Evolutionary conservation across 1,140 invertebrate genomes (phyloP).

Genomic region (Drosophila kepulauana): DNA sequence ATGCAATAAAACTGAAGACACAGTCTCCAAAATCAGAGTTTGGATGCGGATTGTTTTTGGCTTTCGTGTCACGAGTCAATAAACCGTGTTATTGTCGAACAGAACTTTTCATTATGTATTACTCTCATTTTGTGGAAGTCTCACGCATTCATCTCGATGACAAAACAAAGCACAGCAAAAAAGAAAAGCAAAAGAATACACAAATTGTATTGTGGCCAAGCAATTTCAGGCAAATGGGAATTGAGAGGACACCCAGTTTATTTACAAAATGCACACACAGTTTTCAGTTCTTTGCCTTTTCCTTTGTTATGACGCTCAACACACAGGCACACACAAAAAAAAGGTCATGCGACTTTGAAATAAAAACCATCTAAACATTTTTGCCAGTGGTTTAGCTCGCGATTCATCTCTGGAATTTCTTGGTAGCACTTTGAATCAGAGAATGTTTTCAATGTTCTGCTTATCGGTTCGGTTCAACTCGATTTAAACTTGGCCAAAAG

Average conservation of each 20-base stretch:
- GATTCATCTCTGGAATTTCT: conserved; percentile 1
- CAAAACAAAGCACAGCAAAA: conserved; percentile 14
- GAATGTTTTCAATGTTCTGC: conserved; percentile 1
- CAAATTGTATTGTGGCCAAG: conserved; percentile 72
- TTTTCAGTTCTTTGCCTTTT: conserved; percentile 13
- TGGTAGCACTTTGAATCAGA: conserved; percentile 1
- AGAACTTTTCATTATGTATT: neutral
- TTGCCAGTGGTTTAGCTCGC: conserved; percentile 8
- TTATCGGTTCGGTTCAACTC: conserved; percentile 12
- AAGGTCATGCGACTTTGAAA: conserved; percentile 28
- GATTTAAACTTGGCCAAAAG: conserved; percentile 18
- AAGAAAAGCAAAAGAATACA: conserved; percentile 57
- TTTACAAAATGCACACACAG: conserved; percentile 42
- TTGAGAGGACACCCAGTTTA: conserved; percentile 63
- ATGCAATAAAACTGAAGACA: conserved; percentile 65
- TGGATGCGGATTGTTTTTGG: conserved; percentile 4
- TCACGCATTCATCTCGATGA: conserved; percentile 4
- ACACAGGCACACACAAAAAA: neutral
- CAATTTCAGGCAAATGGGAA: conserved; percentile 53
- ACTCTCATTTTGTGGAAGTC: neutral
- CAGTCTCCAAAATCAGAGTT: conserved; percentile 11
- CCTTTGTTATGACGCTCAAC: neutral
- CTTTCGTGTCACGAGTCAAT: conserved; percentile 6
- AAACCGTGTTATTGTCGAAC: neutral
- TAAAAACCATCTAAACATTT: conserved; percentile 14